phyloP scores from a whole-genome alignment of 2,113 vertebrate species.

The Tetraodon nigroviridis region DNA sequence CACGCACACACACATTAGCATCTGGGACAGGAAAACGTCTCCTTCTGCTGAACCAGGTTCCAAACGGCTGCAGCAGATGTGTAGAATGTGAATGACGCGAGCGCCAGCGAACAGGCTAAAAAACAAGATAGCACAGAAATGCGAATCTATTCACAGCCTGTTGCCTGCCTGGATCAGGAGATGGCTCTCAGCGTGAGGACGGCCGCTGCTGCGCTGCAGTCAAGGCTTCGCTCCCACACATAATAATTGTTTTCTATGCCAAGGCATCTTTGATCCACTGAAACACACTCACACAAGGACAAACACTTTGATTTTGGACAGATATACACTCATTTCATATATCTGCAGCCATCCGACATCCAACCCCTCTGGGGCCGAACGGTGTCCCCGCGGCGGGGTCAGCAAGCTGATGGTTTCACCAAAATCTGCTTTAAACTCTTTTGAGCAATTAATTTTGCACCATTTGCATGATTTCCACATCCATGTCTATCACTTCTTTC shows the following conservation, averaged over 20 bases:
- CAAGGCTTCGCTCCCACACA: constrained; percentile 32
- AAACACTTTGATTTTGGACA: constrained; percentile 49
- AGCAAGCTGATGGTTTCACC: constrained; percentile 32
- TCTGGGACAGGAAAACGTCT: constrained; percentile 30
- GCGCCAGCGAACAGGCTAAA: constrained; percentile 27
- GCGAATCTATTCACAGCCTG: constrained; percentile 45
- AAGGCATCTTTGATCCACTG: constrained; percentile 61
- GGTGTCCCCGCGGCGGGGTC: constrained; percentile 17
- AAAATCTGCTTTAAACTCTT: constrained; percentile 17
- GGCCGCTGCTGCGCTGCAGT: constrained; percentile 18
- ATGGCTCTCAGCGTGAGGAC: constrained; percentile 22
- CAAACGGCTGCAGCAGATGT: constrained; percentile 33
- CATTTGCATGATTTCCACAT: constrained; percentile 46
- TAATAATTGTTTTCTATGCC: constrained; percentile 48
- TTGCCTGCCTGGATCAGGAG: constrained; percentile 37
- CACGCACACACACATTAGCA: constrained; percentile 24
- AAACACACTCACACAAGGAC: constrained; percentile 49
- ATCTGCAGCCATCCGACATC: constrained; percentile 6
- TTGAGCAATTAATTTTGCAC: constrained; percentile 16
- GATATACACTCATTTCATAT: constrained; percentile 41
- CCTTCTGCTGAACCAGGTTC: constrained; percentile 13
- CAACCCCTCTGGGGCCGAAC: constrained; percentile 33
- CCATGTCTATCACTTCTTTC: constrained; percentile 16
- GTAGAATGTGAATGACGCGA: constrained; percentile 17
- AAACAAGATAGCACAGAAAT: constrained; percentile 39